A percentile compares a stretch with the other conserved stretches of the same genome.
These are phyloP conservation scores for Psophia crepitans DNA, from an alignment of 2,113 vertebrate genomes.

Conservation along the genomic window DNA sequence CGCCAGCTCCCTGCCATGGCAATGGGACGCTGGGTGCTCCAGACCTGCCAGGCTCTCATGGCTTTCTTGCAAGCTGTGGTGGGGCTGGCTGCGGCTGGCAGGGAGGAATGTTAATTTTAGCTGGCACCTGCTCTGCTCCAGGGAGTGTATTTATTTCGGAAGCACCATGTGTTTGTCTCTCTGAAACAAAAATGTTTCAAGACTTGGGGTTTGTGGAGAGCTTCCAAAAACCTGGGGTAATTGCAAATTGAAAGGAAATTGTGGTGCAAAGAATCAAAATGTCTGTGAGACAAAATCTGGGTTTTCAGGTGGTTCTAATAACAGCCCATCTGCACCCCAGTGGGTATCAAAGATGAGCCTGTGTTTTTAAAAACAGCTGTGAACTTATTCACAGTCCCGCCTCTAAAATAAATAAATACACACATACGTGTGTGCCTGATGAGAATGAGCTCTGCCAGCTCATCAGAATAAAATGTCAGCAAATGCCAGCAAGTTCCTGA, in stretches of 20 bases:
- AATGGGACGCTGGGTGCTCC: background rate
- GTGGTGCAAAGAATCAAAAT: background rate
- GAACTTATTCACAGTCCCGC: background rate
- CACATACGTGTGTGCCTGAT: background rate
- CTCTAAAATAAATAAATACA: slow-evolving; percentile 11
- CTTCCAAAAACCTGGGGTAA: background rate
- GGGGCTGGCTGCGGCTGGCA: background rate
- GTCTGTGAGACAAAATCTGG: background rate
- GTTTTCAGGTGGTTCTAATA: background rate
- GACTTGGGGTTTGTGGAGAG: background rate
- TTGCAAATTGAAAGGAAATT: background rate
- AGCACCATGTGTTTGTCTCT: background rate
- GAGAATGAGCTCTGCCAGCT: slow-evolving; percentile 1
- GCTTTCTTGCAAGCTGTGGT: background rate
- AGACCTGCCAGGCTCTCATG: background rate
- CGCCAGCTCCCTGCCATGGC: background rate
- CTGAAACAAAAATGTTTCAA: background rate
- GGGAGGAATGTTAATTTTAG: background rate
- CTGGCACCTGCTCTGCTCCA: background rate
- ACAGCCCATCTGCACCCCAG: background rate
- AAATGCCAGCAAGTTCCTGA: slow-evolving; percentile 47
- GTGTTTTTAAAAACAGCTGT: background rate
- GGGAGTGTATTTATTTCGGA: background rate
- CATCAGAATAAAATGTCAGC: slow-evolving; percentile 41
- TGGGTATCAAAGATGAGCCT: accelerated